Percentiles rank a stretch among this genome's conserved stretches.
These are phyloP conservation scores for Trinectes maculatus DNA, from an alignment of 2,113 vertebrate species.

Conservation along the genomic window DNA sequence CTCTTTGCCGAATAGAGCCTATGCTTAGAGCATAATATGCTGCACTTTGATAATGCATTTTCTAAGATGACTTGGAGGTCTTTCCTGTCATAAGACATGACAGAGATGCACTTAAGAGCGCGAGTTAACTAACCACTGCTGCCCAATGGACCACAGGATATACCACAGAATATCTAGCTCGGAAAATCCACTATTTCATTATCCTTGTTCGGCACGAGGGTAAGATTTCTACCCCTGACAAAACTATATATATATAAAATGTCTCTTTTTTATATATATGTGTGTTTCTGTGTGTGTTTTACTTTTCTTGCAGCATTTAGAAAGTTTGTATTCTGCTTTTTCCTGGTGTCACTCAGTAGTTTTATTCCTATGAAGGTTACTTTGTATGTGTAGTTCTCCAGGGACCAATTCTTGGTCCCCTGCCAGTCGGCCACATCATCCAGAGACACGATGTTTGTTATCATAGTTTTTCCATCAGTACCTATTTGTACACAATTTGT, in stretches of 20 bases:
- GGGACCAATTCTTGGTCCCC: constrained; percentile 3
- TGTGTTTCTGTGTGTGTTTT: too few species aligned
- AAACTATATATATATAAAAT: too few species aligned
- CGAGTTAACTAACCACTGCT: constrained; percentile 26
- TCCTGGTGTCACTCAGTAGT: not conserved
- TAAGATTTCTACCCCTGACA: constrained; percentile 3
- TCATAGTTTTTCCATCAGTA: not conserved
- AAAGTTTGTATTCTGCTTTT: not conserved
- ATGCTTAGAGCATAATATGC: constrained; percentile 55
- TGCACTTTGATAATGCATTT: constrained; percentile 60
- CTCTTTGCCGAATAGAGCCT: constrained; percentile 52
- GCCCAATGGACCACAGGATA: constrained; percentile 37
- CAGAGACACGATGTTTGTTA: not conserved
- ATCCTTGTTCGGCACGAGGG: constrained; percentile 8
- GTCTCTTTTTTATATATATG: too few species aligned
- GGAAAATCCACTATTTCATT: constrained; percentile 39
- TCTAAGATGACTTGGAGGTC: constrained; percentile 52
- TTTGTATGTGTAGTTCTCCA: not conserved
- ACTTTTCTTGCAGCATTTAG: constrained; percentile 1
- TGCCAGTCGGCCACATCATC: not conserved
- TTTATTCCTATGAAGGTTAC: not conserved
- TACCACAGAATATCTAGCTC: constrained; percentile 51
- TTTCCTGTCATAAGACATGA: constrained; percentile 41
- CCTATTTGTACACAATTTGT: not conserved
- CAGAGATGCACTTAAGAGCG: constrained; percentile 47